Evolutionary conservation across 2,797 vertebrate genomes (phyloP).

Genomic region (Eulemur coronatus): DNA sequence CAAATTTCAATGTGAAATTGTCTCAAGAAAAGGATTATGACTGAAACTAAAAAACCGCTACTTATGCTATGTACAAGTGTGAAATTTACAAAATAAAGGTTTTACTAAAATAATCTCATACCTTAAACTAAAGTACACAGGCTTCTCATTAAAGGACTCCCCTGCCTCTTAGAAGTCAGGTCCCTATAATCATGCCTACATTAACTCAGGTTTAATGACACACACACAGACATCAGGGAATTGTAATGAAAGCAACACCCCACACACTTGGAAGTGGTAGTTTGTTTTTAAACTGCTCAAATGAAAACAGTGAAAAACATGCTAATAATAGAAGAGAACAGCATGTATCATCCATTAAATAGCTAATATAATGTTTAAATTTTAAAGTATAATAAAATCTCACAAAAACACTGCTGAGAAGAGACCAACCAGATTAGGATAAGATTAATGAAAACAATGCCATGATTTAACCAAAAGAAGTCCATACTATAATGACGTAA

Average conservation of each 20-base stretch:
- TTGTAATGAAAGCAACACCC: conserved; percentile 28
- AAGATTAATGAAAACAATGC: background rate
- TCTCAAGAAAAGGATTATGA: background rate
- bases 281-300: conserved; percentile 27
- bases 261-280: background rate
- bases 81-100: background rate
- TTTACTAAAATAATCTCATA: background rate
- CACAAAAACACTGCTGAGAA: conserved; percentile 5
- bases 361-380: background rate
- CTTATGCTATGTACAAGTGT: background rate
- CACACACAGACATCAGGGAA: background rate
- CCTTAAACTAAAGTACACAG: background rate
- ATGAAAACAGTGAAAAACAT: conserved; percentile 14
- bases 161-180: background rate
- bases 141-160: conserved; percentile 34
- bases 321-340: background rate
- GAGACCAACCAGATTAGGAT: background rate
- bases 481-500: background rate
- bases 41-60: background rate
- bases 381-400: conserved; percentile 35
- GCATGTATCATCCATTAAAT: background rate
- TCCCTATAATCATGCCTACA: background rate
- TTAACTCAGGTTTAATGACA: conserved; percentile 34
- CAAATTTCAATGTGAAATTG: background rate
- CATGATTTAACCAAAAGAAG: background rate